Conservation (phyloP, 2,888 invertebrate genomes). For the Bombylius discolor region DNA sequence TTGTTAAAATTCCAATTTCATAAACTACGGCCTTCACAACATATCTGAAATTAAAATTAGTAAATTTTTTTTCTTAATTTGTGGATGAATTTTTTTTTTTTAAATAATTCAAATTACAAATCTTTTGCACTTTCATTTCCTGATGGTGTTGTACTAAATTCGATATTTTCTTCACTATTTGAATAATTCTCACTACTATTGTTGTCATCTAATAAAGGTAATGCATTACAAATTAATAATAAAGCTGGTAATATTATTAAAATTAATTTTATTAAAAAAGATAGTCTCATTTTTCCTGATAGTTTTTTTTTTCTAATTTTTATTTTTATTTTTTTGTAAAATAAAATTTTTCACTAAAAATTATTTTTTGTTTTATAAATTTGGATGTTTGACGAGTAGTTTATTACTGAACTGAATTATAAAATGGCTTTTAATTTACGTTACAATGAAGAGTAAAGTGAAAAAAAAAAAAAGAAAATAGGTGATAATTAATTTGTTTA, state of each 20-base stretch:
- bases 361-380: too few relatives aligned
- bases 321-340: too few relatives aligned
- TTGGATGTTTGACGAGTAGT: too few relatives aligned
- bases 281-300: too few relatives aligned
- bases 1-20: conserved; percentile 47
- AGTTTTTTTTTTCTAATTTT: too few relatives aligned
- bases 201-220: not conserved
- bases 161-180: not conserved
- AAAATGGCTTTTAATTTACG: too few relatives aligned
- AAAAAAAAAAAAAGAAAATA: not conserved
- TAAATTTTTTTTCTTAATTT: not conserved
- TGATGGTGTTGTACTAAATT: not conserved
- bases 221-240: not conserved
- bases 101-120: not conserved
- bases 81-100: too few relatives aligned
- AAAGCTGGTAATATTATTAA: not conserved
- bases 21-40: conserved; percentile 45
- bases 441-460: too few relatives aligned
- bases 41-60: conserved; percentile 31
- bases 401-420: too few relatives aligned
- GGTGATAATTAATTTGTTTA: not conserved
- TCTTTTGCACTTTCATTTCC: not conserved
- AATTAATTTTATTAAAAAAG: too few relatives aligned
- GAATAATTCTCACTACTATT: not conserved
- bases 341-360: too few relatives aligned